Percentiles rank a stretch among this genome's conserved stretches.
These are phyloP conservation scores for Lymantria dispar DNA, from an alignment of 2,888 invertebrate genomes.

Conservation along the genomic window DNA sequence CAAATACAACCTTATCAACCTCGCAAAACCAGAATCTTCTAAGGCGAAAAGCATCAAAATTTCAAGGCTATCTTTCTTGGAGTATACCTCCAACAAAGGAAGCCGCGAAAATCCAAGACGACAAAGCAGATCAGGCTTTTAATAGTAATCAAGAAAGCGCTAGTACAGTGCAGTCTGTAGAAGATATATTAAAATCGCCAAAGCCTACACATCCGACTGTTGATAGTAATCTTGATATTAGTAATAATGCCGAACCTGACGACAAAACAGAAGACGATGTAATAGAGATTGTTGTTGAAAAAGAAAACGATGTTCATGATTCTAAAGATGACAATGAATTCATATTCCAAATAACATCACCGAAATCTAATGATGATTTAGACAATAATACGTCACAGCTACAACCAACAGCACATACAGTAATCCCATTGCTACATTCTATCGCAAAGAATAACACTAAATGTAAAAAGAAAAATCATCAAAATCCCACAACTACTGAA, in stretches of 20 bases:
- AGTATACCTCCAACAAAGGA: conserved; percentile 47
- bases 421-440: conserved; percentile 38
- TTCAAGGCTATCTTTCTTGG: conserved; percentile 60
- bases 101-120: conserved; percentile 39
- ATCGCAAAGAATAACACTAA: conserved; percentile 63
- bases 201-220: conserved; percentile 30
- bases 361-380: conserved; percentile 19
- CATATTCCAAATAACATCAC: conserved; percentile 47
- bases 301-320: conserved; percentile 37
- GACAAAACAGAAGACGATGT: conserved; percentile 18
- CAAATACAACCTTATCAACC: conserved; percentile 32
- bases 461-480: conserved; percentile 69
- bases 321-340: conserved; percentile 55
- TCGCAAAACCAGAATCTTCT: conserved; percentile 34
- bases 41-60: conserved; percentile 71
- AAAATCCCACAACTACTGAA: conserved; percentile 40
- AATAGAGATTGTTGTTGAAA: conserved; percentile 22
- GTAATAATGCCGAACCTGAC: not conserved
- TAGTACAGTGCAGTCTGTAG: conserved; percentile 22
- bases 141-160: conserved; percentile 22
- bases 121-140: conserved; percentile 41
- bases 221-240: conserved; percentile 31
- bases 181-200: conserved; percentile 19
- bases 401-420: conserved; percentile 35
- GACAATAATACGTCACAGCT: conserved; percentile 40